Conservation (phyloP, 2,888 invertebrate species). For the Leptura quadrifasciata region DNA sequence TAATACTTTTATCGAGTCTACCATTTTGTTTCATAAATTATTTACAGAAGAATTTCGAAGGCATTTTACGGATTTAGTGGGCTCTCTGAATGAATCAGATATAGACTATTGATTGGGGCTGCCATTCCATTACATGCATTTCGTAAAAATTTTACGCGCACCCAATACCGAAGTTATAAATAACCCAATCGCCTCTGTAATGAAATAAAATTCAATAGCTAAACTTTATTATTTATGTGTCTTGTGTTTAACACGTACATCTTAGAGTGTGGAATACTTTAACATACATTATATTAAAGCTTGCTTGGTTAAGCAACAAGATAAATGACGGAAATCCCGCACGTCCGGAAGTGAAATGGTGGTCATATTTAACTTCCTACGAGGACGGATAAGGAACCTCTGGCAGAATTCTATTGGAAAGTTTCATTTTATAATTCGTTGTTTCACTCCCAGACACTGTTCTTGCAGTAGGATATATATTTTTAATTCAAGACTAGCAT, state of each 20-base stretch:
- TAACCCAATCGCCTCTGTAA: not conserved
- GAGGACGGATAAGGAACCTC: constrained; percentile 22
- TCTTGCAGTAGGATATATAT: not conserved
- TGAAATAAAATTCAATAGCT: constrained; percentile 14
- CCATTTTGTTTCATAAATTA: constrained; percentile 1
- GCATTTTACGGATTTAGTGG: not conserved
- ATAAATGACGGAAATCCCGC: constrained; percentile 34
- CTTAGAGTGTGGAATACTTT: constrained; percentile 26
- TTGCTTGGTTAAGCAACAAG: constrained; percentile 34
- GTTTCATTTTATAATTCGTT: constrained; percentile 8
- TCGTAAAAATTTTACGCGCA: not conserved
- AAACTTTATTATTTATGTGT: constrained; percentile 17
- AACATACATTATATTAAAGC: constrained; percentile 35
- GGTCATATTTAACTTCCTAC: constrained; percentile 35
- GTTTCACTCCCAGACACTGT: not conserved
- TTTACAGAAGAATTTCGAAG: not conserved
- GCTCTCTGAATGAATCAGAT: not conserved
- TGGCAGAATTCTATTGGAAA: constrained; percentile 10
- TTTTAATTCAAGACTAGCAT: not conserved
- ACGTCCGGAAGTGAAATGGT: constrained; percentile 40
- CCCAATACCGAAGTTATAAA: constrained; percentile 4
- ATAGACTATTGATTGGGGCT: not conserved
- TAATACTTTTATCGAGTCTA: not conserved
- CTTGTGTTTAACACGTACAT: constrained; percentile 1
- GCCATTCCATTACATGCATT: not conserved